phyloP scores from a whole-genome alignment of 2,113 vertebrate genomes.

The Aptenodytes forsteri region DNA sequence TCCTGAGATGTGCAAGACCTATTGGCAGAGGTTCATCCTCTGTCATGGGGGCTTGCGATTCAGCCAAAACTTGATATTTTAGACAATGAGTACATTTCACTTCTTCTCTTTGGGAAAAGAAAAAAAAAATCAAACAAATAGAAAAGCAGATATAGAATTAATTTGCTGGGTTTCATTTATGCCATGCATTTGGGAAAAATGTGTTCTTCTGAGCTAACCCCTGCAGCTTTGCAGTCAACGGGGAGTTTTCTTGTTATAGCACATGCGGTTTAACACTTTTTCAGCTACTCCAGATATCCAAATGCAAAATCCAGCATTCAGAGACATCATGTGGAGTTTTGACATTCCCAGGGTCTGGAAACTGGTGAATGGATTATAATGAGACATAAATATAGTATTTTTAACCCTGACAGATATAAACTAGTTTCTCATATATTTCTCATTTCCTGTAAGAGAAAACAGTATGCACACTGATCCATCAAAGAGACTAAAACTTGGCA shows the following conservation, averaged over 20 bases:
- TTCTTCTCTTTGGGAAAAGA: neutral
- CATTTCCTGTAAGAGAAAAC: neutral
- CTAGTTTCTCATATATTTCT: neutral
- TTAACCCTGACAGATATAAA: neutral
- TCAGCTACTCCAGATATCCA: neutral
- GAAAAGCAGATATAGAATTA: neutral
- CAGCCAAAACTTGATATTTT: neutral
- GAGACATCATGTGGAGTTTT: neutral
- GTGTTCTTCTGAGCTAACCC: neutral
- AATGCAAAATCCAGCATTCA: neutral
- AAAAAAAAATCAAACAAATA: neutral
- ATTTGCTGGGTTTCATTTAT: neutral
- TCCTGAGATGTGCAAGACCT: neutral
- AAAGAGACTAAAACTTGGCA: neutral
- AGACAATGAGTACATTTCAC: neutral
- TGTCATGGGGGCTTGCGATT: neutral
- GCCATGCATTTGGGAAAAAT: neutral
- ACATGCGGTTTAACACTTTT: neutral
- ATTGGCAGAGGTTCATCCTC: neutral
- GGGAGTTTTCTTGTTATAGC: neutral
- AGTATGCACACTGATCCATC: neutral
- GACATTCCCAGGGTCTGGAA: neutral
- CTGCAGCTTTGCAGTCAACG: neutral
- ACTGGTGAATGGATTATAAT: neutral
- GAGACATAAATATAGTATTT: neutral